Evolutionary conservation across 2,888 invertebrate species (phyloP), one percentile per base, ranked within the genome.

Genomic region (Limnephilus lunatus): DNA sequence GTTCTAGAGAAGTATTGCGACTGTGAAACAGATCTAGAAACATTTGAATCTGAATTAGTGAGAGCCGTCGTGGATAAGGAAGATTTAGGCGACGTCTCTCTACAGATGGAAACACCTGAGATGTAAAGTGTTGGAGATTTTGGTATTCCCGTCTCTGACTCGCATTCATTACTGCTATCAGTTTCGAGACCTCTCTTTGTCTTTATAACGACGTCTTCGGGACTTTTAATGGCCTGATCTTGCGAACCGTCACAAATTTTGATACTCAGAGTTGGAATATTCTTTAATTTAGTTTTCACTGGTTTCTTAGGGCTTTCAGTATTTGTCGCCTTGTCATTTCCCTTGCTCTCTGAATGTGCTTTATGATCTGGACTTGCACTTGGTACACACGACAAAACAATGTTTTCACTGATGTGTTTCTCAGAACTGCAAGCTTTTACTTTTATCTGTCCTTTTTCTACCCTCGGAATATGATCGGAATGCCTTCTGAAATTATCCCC

Each of bases 61-160:
- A 92, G 93, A 30, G 95, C 91, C 2, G 94, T 93, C 44, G 94
- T 93, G 15, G 95, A 95, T 15, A 92, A 82, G 32, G 95, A 95
- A 39, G 95, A 95, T 94, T 96, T 95, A 53, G 96, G 96, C 94
- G 96, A 96, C 19, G 96, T 96, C 12, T 96, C 96, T 39, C 96
- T 95, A 81, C 96, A 96, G 93, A 96, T 96, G n/a, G 96, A 96
- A 15, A 96, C 96, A 39, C 96, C 96, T 39, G 96, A 96, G 93
- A 96, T 96, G 94, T 96, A 96, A n/a, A 96, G 94, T 1, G 96
- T 96, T 15, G 96, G 96, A 4, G 96, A 96, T 94, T 96, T 96
- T 19, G 96, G 96, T 87, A 96, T 96, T 4, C 96, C 96, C 0
- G 96, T 96, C 94, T 96, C 96, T n/a, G 96, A 96, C 94, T 96